These are phyloP conservation scores for Cyanoderma ruficeps DNA, from an alignment of 2,113 vertebrate species.

Conservation along the genomic window DNA sequence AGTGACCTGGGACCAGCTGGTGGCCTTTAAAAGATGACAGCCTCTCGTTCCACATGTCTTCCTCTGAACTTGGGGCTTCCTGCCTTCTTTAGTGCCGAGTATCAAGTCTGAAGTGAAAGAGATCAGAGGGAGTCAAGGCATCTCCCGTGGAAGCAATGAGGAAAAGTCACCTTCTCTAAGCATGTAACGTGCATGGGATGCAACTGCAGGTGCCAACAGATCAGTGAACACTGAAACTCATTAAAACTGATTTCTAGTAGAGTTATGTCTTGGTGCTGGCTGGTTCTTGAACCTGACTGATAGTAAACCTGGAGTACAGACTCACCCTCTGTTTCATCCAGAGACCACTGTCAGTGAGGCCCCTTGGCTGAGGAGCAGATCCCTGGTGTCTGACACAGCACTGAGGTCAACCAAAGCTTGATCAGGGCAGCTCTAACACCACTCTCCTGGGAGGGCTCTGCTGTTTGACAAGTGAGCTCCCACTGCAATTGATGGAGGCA, in stretches of 20 bases:
- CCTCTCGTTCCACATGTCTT: background rate
- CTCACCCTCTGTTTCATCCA: accelerated
- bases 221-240: background rate
- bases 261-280: background rate
- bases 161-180: background rate
- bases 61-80: background rate
- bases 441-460: background rate
- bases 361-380: background rate
- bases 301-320: background rate
- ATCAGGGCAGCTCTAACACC: background rate
- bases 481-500: background rate
- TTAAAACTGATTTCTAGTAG: background rate
- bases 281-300: background rate
- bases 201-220: background rate
- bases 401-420: background rate
- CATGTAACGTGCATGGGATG: accelerated
- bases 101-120: background rate
- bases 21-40: background rate
- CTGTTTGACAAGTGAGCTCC: background rate
- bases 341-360: background rate
- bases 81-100: background rate
- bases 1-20: background rate
- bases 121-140: background rate
- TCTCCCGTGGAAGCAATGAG: background rate
- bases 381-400: background rate